A percentile compares a stretch with the other conserved stretches of the same genome.
Evolutionary conservation across 2,797 vertebrate species (phyloP).

Genomic region (Mormyrus hasselquistii): DNA sequence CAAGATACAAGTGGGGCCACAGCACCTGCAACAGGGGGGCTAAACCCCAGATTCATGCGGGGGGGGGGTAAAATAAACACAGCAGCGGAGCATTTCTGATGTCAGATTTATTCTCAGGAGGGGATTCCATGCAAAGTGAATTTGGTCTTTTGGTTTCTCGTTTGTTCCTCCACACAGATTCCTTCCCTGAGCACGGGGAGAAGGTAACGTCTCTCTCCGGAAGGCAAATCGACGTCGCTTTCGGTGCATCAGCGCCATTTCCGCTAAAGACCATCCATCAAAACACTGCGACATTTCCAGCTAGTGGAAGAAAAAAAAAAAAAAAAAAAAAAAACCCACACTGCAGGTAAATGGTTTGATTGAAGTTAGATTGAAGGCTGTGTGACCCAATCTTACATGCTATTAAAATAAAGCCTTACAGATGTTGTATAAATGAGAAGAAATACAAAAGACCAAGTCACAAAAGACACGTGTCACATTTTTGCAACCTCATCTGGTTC

Average conservation of each 20-base stretch:
- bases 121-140: not conserved
- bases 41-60: not conserved
- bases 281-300: not conserved
- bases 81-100: not conserved
- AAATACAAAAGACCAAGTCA: too few relatives aligned
- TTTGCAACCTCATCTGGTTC: slow-evolving; percentile 33
- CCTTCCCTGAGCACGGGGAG: not conserved
- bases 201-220: not conserved
- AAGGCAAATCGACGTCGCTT: not conserved
- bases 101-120: not conserved
- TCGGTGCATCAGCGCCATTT: not conserved
- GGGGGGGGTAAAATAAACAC: not conserved
- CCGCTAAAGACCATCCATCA: not conserved
- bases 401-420: not conserved
- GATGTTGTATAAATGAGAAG: not conserved
- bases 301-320: not conserved
- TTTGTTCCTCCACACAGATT: not conserved
- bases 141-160: not conserved
- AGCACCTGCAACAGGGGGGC: not conserved
- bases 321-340: not conserved
- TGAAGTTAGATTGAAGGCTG: not conserved
- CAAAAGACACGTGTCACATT: slow-evolving; percentile 23
- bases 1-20: not conserved
- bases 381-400: not conserved
- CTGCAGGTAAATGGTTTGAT: not conserved